Evolutionary conservation across 2,888 invertebrate genomes (phyloP), one percentile per base, ranked within the genome.

Genomic region (Thera obeliscata): DNA sequence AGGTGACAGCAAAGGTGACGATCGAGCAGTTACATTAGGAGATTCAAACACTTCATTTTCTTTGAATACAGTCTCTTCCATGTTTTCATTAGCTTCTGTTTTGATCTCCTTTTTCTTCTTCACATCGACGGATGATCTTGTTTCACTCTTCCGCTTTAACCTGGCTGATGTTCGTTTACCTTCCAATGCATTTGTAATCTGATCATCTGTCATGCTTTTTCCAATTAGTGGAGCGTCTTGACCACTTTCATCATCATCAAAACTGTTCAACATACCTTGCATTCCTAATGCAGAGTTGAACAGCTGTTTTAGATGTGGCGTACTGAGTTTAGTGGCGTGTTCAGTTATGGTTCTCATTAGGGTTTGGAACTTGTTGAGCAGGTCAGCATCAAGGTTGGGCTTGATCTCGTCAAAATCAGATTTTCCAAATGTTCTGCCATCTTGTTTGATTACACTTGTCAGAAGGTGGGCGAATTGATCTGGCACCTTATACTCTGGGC

Each of bases 271-370:
- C 0, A 84, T 41, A 0, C 78, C 64, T 0, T 86, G 78, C 87
- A 91, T 89, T 54, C 89, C 85, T 0, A 87, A 58, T 0, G 90
- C 90, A 69, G 84, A 85, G 0, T 74, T 76, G 0, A 85, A 70
- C 6, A 92, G 67, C 0, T 77, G 55, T 49, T 82, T 86, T 0
- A 91, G 57, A 0, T 79, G 77, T 2, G 71, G 43, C 0, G 77
- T 67, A 46, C 87, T 82, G 0, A 83, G 67, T 12, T 83, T 85
- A 0, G 77, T 81, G 0, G 91, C 85, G 1, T 85, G 82, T 0
- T 67, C 22, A 0, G 82, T 69, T 0, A 92, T 82, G 33, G 69
- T 75, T 0, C 81, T 81, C 74, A 90, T 81, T 0, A 91, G 59
- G 0, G 71, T 80, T 71, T 84, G 87, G 41, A 91, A 87, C 50